Base-by-base conservation (phyloP, 1,140 invertebrate species). In the Ceratoteleas bidentatus region DNA sequence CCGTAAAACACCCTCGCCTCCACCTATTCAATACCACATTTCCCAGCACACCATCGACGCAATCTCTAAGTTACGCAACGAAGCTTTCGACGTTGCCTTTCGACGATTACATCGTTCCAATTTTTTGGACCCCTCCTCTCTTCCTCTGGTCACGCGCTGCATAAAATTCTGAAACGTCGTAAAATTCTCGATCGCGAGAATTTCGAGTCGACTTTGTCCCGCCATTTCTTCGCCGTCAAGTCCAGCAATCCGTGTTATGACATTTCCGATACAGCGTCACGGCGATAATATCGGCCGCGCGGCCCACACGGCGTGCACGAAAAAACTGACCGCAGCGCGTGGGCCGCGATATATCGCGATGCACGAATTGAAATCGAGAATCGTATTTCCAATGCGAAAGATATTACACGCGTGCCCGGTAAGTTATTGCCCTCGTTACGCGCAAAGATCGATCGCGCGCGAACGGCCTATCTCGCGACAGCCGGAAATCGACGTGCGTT, bases 341-440 rank as follows among this genome's bases (percentile, higher is more conserved):
- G 49, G 65, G 70, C 60, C 34, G n/a, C 50, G 72, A 72, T 81
- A 74, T 61, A 75, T 61, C 43, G 68, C 56, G 66, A 60, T 49
- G 60, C 68, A 81, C 73, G 79, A 76, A 76, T 76, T 56, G 66
- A 76, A 81, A 66, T 81, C 50, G 79, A 76, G 40, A 66, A 81
- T 81, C 72, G 49, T 66, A 70, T 76, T 66, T 72, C 47, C 34
- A 75, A 69, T 70, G 60, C 72, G 43, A 73, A 76, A 76, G 68
- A 80, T 79, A 80, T 66, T 81, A 81, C 56, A 69, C 64, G 69
- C 62, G 57, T 74, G 77, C 14, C 50, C 43, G 78, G 65, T 79
- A 83, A 83, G 74, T 83, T 83, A 83, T 83, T 78, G 70, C 81
- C 49, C 75, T 78, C 70, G 81, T 83, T 83, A 75, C 52, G 75